These are phyloP conservation scores for Verasper variegatus DNA, from an alignment of 2,113 vertebrate species.

Conservation along the genomic window DNA sequence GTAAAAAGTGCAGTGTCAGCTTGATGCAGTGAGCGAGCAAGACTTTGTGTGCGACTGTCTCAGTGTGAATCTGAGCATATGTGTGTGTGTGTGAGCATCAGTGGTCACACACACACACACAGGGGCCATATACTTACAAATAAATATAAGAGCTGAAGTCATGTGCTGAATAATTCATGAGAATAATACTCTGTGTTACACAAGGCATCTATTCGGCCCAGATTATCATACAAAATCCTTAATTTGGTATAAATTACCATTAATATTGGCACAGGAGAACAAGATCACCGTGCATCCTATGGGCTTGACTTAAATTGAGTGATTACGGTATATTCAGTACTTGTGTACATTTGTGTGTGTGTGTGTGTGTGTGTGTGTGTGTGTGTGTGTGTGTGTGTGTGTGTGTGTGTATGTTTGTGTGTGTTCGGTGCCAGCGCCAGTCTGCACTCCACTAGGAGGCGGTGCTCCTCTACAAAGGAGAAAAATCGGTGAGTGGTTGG, in stretches of 20 bases:
- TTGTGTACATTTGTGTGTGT: neutral
- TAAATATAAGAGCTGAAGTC: neutral
- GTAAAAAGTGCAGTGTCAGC: constrained; percentile 53
- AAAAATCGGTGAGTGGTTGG: constrained; percentile 43
- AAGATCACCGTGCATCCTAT: neutral
- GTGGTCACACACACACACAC: no score
- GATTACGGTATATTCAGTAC: neutral
- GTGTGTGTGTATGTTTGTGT: neutral
- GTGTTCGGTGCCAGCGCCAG: neutral
- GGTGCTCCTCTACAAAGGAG: constrained; percentile 49
- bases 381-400: neutral
- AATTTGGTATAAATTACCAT: neutral
- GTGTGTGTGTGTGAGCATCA: neutral
- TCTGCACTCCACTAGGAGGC: constrained; percentile 56
- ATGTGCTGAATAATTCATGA: neutral
- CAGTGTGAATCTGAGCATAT: constrained; percentile 6
- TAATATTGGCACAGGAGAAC: no score
- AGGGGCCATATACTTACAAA: neutral
- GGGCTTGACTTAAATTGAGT: neutral
- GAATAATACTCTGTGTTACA: neutral
- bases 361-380: neutral
- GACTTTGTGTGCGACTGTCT: constrained; percentile 7
- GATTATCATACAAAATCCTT: neutral
- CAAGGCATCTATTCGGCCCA: neutral
- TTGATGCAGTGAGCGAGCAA: constrained; percentile 17